Percentiles rank a stretch among this genome's conserved stretches.
Evolutionary conservation across 1,140 invertebrate species (phyloP).

Genomic region (Leptinotarsa undecemlineata): DNA sequence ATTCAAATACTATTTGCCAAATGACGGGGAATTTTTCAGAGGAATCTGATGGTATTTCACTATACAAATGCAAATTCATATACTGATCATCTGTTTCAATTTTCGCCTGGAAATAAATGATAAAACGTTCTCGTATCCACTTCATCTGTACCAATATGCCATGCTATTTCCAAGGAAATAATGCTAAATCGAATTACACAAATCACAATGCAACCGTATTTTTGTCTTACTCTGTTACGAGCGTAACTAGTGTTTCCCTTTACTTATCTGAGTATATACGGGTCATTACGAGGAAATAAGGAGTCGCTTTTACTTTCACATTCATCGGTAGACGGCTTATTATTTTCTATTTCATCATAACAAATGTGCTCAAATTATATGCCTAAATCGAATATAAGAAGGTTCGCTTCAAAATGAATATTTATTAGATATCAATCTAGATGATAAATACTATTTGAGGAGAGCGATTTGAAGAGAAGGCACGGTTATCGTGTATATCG

Average conservation of each 20-base stretch:
- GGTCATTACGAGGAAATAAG: constrained; percentile 13
- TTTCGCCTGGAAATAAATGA: not conserved
- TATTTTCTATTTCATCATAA: constrained; percentile 20
- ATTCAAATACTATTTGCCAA: no score
- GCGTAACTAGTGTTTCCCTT: constrained; percentile 11
- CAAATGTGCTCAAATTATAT: constrained; percentile 14
- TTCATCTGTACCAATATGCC: not conserved
- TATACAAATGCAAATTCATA: no score
- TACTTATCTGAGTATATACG: constrained; percentile 11
- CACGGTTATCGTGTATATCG: not conserved
- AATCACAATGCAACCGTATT: not conserved
- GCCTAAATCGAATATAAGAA: not conserved
- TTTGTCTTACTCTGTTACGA: not conserved
- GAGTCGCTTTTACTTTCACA: constrained; percentile 12
- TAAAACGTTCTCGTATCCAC: not conserved
- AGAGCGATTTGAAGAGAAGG: not conserved
- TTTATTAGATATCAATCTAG: constrained; percentile 6
- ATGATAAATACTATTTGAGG: not conserved
- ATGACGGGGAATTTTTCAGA: no score
- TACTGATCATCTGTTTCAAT: no score
- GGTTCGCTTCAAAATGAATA: constrained; percentile 3
- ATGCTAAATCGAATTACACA: not conserved
- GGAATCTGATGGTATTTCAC: no score
- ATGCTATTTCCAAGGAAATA: not conserved
- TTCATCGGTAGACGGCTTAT: constrained; percentile 11